Evolutionary conservation across 2,113 vertebrate species (phyloP).

Genomic region (Lepus europaeus): DNA sequence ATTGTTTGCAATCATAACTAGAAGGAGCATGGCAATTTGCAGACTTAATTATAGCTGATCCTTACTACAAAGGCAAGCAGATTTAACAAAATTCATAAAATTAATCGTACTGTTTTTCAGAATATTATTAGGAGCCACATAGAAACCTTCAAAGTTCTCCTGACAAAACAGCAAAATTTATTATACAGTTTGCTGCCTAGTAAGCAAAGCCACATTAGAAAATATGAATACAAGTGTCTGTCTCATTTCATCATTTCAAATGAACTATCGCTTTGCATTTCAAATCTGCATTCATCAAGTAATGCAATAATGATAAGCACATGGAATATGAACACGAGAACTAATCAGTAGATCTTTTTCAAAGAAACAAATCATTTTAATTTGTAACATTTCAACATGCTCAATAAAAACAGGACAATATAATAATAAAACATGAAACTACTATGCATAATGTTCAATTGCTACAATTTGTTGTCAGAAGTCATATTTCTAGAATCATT

Average conservation of each 20-base stretch:
- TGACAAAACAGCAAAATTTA: slow-evolving; percentile 42
- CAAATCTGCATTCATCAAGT: slow-evolving; percentile 63
- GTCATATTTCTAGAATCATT: slow-evolving; percentile 15
- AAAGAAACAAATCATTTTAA: slow-evolving; percentile 71
- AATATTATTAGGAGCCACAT: slow-evolving; percentile 11
- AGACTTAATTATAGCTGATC: slow-evolving; percentile 36
- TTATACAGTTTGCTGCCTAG: slow-evolving; percentile 36
- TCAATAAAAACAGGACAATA: slow-evolving; percentile 59
- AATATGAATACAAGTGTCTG: slow-evolving; percentile 46
- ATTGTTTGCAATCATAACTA: slow-evolving; percentile 28
- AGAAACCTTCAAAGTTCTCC: slow-evolving; percentile 45
- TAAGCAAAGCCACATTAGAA: neutral
- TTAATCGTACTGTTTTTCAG: slow-evolving; percentile 17
- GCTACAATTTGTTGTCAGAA: slow-evolving; percentile 67
- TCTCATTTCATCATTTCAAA: slow-evolving; percentile 73
- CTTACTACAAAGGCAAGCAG: slow-evolving; percentile 14
- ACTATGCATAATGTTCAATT: slow-evolving; percentile 13
- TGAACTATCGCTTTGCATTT: slow-evolving; percentile 63
- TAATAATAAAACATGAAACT: slow-evolving; percentile 67
- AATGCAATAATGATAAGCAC: slow-evolving; percentile 69
- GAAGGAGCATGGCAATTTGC: slow-evolving; percentile 32
- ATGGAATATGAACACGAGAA: slow-evolving; percentile 63
- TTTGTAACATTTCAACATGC: slow-evolving; percentile 52
- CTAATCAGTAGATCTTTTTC: slow-evolving; percentile 74
- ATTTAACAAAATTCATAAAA: slow-evolving; percentile 51